Evolutionary conservation across 92 coral and sea anemone species (phyloP), one percentile per base, ranked within the genome.

Genomic region (Siderastrea radians): DNA sequence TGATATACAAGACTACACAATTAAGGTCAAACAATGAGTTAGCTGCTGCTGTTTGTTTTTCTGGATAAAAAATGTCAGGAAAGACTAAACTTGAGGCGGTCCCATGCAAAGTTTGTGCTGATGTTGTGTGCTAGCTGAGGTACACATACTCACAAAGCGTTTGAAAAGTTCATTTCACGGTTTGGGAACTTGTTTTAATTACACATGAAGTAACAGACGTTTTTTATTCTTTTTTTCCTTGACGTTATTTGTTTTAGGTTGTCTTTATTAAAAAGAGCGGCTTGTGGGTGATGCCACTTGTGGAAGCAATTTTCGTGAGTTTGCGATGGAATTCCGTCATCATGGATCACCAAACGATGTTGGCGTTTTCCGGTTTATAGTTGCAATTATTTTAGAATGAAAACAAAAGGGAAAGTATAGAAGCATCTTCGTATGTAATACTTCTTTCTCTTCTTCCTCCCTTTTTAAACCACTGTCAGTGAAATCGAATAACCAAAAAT

Each of bases 21-120:
- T 45, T 11, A 66, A 79, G 84, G 84, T 64, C 84, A 66, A 66
- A 65, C 60, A 65, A 64, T 73, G 61, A 64, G 84, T 49, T 79
- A 49, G 74, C 64, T 64, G 17, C 58, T 50, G 49, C 49, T 55
- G 61, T 65, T 50, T 11, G 63, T 50, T 51, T 79, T 67, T 14
- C 73, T 52, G 8, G 43, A 38, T 53, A 61, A 61, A 47, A 9
- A 59, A 14, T 26, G 74, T 50, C 74, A 50, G 49, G 26, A 47
- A 46, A 26, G 48, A 38, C 47, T 12, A 80, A 51, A 65, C 51
- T 51, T 1, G 50, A 51, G 61, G 55, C n/a, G 4, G 4, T n/a
- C 11, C 49, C 45, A 19, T 9, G 73, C 74, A 79, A 47, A 79
- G 84, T 49, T 80, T 54, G 13, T 6, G 58, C 14, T 71, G 7